A percentile compares a stretch with the other conserved stretches of the same genome.
These are phyloP conservation scores for Hypsopygia costalis DNA, from an alignment of 2,888 invertebrate species.

Conservation along the genomic window DNA sequence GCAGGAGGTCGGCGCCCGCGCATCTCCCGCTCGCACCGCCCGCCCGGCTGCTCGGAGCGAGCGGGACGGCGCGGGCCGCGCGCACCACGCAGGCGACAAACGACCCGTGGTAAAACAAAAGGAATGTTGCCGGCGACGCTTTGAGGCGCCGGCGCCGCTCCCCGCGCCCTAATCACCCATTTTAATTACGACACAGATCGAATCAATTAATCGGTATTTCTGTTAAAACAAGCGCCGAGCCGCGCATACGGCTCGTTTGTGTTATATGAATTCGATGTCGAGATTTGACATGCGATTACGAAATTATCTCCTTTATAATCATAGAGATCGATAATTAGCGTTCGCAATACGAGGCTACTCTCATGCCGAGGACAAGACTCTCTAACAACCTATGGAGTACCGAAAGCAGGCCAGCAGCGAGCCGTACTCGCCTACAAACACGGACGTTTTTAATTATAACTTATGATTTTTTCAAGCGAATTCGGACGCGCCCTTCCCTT, in stretches of 20 bases:
- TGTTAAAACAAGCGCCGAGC: constrained; percentile 73
- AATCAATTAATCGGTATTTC: constrained; percentile 80
- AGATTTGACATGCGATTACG: constrained; percentile 52
- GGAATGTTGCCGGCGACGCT: constrained; percentile 79
- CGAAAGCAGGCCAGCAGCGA: constrained; percentile 14
- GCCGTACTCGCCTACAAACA: constrained; percentile 21
- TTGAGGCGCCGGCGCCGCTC: constrained; percentile 79
- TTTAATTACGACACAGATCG: constrained; percentile 80
- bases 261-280: constrained; percentile 45
- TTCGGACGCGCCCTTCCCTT: constrained; percentile 74
- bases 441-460: constrained; percentile 75
- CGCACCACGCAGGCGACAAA: constrained; percentile 74
- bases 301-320: constrained; percentile 48
- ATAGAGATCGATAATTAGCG: constrained; percentile 3
- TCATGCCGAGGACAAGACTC: not conserved
- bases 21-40: constrained; percentile 49
- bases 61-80: constrained; percentile 37
- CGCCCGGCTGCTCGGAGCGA: constrained; percentile 23
- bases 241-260: constrained; percentile 53
- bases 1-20: constrained; percentile 77
- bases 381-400: constrained; percentile 11
- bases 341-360: not conserved
- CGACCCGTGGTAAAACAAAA: constrained; percentile 80
- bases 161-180: constrained; percentile 78
- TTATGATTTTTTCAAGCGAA: constrained; percentile 76